Evolutionary conservation across 2,797 vertebrate species (phyloP).

Genomic region (Acanthurus lineatus): DNA sequence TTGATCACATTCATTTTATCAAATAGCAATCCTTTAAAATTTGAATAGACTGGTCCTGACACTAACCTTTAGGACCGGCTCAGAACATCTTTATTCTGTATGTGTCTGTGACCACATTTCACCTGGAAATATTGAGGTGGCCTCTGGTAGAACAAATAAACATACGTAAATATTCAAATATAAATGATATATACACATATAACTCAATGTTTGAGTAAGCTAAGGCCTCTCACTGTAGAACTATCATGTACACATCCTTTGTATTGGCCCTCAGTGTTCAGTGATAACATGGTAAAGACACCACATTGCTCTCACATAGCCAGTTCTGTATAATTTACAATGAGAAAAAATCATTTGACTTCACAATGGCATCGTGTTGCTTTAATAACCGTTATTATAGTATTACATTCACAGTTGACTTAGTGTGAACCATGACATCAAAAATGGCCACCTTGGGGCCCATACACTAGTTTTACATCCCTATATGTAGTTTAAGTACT

Average conservation of each 20-base stretch:
- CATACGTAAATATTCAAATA: not conserved
- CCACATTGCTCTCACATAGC: not conserved
- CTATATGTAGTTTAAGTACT: not conserved
- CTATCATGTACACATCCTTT: not conserved
- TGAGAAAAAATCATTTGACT: not conserved
- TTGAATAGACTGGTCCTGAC: not conserved
- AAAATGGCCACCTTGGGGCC: constrained; percentile 5
- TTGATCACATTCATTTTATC: not conserved
- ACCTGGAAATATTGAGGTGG: too few species aligned
- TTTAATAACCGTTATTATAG: not conserved
- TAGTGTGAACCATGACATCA: not conserved
- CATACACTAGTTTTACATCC: not conserved
- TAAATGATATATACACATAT: not conserved
- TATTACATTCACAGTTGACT: not conserved
- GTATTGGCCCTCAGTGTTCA: not conserved
- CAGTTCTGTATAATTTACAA: not conserved
- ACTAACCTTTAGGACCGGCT: not conserved
- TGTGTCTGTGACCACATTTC: too few species aligned
- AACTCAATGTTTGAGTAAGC: not conserved
- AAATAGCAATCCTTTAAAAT: not conserved
- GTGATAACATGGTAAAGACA: not conserved
- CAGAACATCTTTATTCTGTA: too few species aligned
- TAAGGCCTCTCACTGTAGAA: too few species aligned
- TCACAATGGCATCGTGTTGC: not conserved
- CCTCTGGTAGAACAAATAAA: too few species aligned